Percentiles rank a stretch among this genome's conserved stretches.
Evolutionary conservation across 2,797 vertebrate species (phyloP).

Genomic region (Pseudochaenichthys georgianus): DNA sequence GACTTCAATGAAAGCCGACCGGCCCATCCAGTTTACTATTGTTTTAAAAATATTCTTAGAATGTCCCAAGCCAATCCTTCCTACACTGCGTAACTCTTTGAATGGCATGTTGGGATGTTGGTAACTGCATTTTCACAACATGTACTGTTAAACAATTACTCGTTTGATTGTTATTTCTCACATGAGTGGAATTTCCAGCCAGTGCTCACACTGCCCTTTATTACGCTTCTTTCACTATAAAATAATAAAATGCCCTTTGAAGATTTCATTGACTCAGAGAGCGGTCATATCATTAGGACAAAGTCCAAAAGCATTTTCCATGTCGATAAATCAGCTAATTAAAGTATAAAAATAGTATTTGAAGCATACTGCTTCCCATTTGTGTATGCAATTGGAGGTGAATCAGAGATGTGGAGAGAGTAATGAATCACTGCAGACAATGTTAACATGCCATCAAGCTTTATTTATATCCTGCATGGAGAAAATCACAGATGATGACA

Average conservation of each 20-base stretch:
- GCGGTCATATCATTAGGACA: conserved; percentile 4
- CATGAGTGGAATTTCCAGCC: conserved; percentile 26
- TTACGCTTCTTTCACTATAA: background rate
- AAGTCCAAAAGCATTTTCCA: conserved; percentile 9
- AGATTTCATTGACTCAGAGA: background rate
- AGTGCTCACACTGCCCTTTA: background rate
- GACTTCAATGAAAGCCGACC: background rate
- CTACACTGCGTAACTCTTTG: background rate
- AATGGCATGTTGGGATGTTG: too few species aligned
- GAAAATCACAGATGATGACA: background rate
- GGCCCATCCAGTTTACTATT: background rate
- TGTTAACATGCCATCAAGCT: background rate
- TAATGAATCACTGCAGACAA: conserved; percentile 20
- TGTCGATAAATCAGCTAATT: conserved; percentile 7
- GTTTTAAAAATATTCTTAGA: background rate
- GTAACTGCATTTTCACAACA: background rate
- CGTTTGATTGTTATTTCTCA: conserved; percentile 26
- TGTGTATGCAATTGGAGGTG: background rate
- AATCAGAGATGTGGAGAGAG: conserved; percentile 20
- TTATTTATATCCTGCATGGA: conserved; percentile 24
- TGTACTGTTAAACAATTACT: background rate
- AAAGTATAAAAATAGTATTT: conserved; percentile 16
- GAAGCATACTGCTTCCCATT: background rate
- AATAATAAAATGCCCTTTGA: conserved; percentile 35
- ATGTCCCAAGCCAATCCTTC: background rate